Evolutionary conservation across 2,113 vertebrate species (phyloP), one percentile per base, ranked within the genome.

Genomic region (Calidris pugnax): DNA sequence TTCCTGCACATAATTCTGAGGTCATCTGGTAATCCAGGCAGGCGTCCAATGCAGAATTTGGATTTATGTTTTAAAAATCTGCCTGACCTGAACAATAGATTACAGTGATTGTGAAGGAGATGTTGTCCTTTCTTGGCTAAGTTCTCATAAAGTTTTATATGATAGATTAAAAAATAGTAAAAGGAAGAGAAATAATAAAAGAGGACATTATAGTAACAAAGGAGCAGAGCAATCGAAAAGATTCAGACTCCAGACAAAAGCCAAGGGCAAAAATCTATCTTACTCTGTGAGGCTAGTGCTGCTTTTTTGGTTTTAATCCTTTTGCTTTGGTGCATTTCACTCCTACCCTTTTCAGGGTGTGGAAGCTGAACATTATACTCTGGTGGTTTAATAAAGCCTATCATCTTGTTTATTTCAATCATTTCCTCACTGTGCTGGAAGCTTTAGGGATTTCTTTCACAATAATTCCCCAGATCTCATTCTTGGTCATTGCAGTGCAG

Each of bases 401-500:
- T 97, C 94, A 83, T 80, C 20, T 33, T 94, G 81, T 95, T 97
- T 97, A 91, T 97, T 98, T 98, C 92, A 95, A 93, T 91, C 82
- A 97, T 94, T 96, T 93, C 92, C 90, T 95, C 90, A 95, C 84
- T 95, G 92, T 91, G 75, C 76, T 97, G 95, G 97, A 97, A 97
- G 97, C 97, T 96, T 97, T 97, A 97, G 94, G 97, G 97, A 98
- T 97, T 98, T 98, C 90, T 97, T 96, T 92, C 92, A 91, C 94
- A 97, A 13, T 98, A 98, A 98, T 97, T 98, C 97, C 95, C 90
- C 89, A 96, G 97, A 98, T 97, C 96, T 98, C 96, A 95, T 98
- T 98, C 97, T 96, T 97, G 96, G 97, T 84, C 97, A 97, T 97
- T 96, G 95, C 90, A 68, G 83, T 91, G 94, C 92, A 92, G 96